phyloP scores from a whole-genome alignment of 2,888 invertebrate species.

The Glyphotaelius pellucidus region DNA sequence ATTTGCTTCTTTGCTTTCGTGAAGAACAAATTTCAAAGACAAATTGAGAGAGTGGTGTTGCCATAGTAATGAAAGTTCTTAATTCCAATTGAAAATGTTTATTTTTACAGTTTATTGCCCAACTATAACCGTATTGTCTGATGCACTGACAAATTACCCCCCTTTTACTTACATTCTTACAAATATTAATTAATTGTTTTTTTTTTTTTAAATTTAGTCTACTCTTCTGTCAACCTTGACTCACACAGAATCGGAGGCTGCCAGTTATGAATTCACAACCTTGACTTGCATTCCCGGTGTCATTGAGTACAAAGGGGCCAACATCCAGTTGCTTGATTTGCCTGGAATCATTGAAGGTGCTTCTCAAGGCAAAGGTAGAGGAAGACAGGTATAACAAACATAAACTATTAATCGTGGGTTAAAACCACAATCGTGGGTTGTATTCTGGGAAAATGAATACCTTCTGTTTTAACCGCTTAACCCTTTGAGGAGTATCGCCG shows the following conservation, averaged over 20 bases:
- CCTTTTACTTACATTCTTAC: background rate
- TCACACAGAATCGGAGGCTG: conserved; percentile 97
- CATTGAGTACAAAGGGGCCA: conserved; percentile 98
- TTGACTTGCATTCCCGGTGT: conserved; percentile 99
- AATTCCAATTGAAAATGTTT: too few relatives aligned
- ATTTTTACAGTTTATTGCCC: too few relatives aligned
- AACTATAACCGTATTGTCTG: background rate
- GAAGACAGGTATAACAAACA: conserved; percentile 81
- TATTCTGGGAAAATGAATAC: too few relatives aligned
- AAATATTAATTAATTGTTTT: background rate
- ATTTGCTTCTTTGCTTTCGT: too few relatives aligned
- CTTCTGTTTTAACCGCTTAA: too few relatives aligned
- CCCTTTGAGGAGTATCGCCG: too few relatives aligned
- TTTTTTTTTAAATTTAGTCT: conserved; percentile 79
- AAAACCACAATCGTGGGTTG: too few relatives aligned
- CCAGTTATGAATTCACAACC: conserved; percentile 99
- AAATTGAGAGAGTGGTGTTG: too few relatives aligned
- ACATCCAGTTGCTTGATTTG: conserved; percentile 97
- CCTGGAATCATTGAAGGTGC: conserved; percentile 99
- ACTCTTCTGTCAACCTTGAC: conserved; percentile 97
- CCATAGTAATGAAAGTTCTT: too few relatives aligned
- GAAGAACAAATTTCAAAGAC: too few relatives aligned
- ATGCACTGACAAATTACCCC: background rate
- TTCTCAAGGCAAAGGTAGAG: conserved; percentile 94
- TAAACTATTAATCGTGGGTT: too few relatives aligned